phyloP scores from a whole-genome alignment of 2,888 invertebrate genomes.

The Yponomeuta sedellus region DNA sequence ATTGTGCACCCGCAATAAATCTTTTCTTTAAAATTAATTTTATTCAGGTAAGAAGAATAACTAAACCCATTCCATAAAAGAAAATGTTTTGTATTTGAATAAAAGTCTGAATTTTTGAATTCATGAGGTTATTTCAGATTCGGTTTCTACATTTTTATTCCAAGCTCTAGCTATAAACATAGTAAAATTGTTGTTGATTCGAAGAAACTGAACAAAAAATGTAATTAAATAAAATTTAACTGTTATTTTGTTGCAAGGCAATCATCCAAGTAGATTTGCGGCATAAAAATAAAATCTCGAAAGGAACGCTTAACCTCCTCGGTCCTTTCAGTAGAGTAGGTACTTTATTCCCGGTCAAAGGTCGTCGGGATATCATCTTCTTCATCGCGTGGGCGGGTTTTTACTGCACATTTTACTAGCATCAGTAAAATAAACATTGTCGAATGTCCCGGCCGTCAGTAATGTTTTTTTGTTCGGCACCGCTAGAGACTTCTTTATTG shows the following conservation, averaged over 20 bases:
- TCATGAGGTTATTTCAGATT: too few relatives aligned
- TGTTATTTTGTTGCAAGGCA: too few relatives aligned
- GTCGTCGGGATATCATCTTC: constrained; percentile 54
- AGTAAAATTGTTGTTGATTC: too few relatives aligned
- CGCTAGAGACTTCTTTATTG: constrained; percentile 50
- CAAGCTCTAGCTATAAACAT: too few relatives aligned
- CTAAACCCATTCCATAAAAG: too few relatives aligned
- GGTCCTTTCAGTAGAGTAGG: constrained; percentile 16
- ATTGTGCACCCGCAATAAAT: too few relatives aligned
- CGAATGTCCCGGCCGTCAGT: constrained; percentile 53
- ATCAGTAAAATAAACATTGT: constrained; percentile 63
- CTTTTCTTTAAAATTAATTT: neutral
- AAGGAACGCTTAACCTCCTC: neutral
- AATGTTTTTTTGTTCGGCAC: constrained; percentile 47
- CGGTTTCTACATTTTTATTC: too few relatives aligned
- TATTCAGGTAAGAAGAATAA: neutral
- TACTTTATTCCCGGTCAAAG: constrained; percentile 59
- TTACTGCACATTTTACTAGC: constrained; percentile 64
- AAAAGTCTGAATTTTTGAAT: too few relatives aligned
- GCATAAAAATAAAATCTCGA: neutral
- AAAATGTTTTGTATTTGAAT: too few relatives aligned
- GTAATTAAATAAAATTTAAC: too few relatives aligned
- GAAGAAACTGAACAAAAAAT: too few relatives aligned
- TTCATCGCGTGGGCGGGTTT: constrained; percentile 66
- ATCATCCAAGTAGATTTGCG: too few relatives aligned